phyloP scores from a whole-genome alignment of 1,140 invertebrate species.

The Drosophila sulfurigaster region DNA sequence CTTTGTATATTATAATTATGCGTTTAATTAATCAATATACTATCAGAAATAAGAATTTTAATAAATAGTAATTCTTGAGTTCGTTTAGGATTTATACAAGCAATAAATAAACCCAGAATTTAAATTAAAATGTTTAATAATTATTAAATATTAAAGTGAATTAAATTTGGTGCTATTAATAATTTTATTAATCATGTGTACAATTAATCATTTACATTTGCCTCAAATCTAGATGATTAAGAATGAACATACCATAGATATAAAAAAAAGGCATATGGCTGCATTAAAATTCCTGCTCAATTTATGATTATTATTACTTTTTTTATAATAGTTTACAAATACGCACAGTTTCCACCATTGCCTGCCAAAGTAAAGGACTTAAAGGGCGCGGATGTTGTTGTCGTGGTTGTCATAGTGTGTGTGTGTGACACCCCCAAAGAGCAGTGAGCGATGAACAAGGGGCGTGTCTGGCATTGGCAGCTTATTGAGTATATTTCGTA shows the following conservation, averaged over 20 bases:
- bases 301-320: neutral
- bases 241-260: neutral
- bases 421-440: conserved; percentile 12
- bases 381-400: neutral
- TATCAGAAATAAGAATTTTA: too few relatives aligned
- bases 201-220: neutral
- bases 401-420: neutral
- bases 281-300: neutral
- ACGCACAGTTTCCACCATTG: neutral
- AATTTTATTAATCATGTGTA: too few relatives aligned
- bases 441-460: conserved; percentile 28
- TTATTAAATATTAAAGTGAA: too few relatives aligned
- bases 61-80: too few relatives aligned
- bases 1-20: too few relatives aligned
- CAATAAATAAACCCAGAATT: too few relatives aligned
- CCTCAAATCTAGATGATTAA: neutral
- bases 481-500: conserved; percentile 62
- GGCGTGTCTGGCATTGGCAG: conserved; percentile 62
- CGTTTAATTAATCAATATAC: too few relatives aligned
- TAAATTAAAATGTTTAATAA: too few relatives aligned
- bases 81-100: too few relatives aligned
- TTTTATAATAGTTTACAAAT: neutral
- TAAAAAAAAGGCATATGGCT: neutral
- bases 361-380: neutral
- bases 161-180: too few relatives aligned